Base-by-base conservation (phyloP, 2,888 invertebrate genomes). In the Drosophila infuscata region DNA sequence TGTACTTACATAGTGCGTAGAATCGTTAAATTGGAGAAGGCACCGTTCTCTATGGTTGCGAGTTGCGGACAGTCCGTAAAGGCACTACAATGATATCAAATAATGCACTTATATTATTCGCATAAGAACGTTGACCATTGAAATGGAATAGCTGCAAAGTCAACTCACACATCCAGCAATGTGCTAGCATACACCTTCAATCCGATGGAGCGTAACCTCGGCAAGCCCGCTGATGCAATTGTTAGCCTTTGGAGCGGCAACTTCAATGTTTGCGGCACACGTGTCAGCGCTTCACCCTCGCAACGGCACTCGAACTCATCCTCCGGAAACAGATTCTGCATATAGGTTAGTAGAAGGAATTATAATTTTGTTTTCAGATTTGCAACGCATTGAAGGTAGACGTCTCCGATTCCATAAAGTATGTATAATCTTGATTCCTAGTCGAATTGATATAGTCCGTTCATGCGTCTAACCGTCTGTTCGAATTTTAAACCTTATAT, bases 291-390 rank as follows among this genome's bases (percentile, higher is more conserved):
- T 61, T 91, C 91, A 1, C 93, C 93, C 70, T 92, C 91, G 65
- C 93, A 93, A n/a, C 91, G 91, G 68, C 93, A 93, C 58, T 93
- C 93, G 30, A 92, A 79, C 82, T 92, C 93, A 76, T 89, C 89
- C 93, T 93, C 71, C 29, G 67, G 48, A 56, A 29, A 57, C 43
- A 48, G 30, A 38, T 11, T 43, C 17, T 43, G n/a, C 5, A 38
- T 9, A 33, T 17, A n/a, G 4, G n/a, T 38, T 30, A 12, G 9
- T 1, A n/a, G 3, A 6, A 35, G 20, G 9, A 25, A 46, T 20
- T 46, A 7, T 15, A 15, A 46, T 12, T 15, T 15, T 46, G 20
- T 46, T 46, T 12, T 46, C 20, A 20, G 46, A 46, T 20, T 20
- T 43, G 43, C 43, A 43, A 1, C 36, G 8, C 38, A 7, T 38